Evolutionary conservation across 2,888 invertebrate species (phyloP), one percentile per base, ranked within the genome.

Genomic region (Andrena trimmerana): DNA sequence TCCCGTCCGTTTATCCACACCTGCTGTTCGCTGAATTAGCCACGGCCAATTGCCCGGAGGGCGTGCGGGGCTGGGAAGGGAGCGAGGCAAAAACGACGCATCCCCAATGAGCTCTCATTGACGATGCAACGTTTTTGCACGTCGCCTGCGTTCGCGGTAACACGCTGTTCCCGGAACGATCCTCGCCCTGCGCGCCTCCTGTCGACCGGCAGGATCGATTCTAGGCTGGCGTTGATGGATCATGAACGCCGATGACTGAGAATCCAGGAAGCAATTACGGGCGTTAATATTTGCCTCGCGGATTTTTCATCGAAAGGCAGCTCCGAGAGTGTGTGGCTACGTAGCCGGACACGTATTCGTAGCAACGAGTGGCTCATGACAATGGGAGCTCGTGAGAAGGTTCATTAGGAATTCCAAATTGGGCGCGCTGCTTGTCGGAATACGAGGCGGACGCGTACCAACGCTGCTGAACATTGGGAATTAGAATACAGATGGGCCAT

Each of bases 111-210:
- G 71, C 57, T 57, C 83, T 85, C 85, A 88, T 86, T 81, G 88
- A 72, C 79, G 81, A 88, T 88, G 88, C 86, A 81, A 86, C 83
- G 86, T 88, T 88, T 88, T 88, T 88, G 85, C 86, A 83, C 85
- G 83, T 82, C 74, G 16, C 60, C 65, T 50, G 71, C 71, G 57
- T 83, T 81, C 88, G 80, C 78, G 78, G 88, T 85, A 86, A 33
- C 85, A 69, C 73, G 81, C 71, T 67, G 80, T 88, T 88, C 86
- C 75, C 10, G 68, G 86, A 88, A 88, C 16, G 63, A 72, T 81
- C 42, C 72, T 29, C 70, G 52, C 20, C 42, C 57, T 13, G 71
- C 66, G 67, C 70, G 29, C 63, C 27, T 29, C 48, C 42, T 42
- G 54, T 50, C 42, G 71, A 24, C 52, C 78, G 84, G 86, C 77